These are phyloP conservation scores for Sebastes schlegelii DNA, from an alignment of 2,113 vertebrate species.

Conservation along the genomic window DNA sequence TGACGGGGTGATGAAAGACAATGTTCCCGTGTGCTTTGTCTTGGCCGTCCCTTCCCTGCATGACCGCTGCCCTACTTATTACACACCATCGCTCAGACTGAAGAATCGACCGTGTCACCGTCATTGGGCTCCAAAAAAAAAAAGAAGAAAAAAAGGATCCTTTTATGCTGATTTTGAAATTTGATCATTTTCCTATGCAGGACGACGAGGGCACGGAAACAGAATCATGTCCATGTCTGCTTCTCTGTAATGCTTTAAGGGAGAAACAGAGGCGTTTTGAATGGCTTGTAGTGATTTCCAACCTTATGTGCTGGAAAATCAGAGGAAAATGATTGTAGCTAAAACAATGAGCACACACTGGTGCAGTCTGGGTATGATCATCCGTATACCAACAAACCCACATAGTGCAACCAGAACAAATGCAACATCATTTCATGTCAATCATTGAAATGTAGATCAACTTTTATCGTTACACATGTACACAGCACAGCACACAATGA, in stretches of 20 bases:
- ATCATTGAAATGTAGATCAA: neutral
- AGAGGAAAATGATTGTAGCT: neutral
- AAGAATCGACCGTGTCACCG: conserved; percentile 20
- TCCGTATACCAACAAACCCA: neutral
- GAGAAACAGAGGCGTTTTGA: neutral
- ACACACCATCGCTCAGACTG: conserved; percentile 28
- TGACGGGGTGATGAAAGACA: conserved; percentile 10
- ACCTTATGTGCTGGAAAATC: neutral
- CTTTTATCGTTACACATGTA: neutral
- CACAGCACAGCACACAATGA: neutral
- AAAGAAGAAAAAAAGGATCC: neutral
- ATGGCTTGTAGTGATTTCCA: neutral
- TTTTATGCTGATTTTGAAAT: neutral
- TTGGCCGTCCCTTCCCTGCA: conserved; percentile 3
- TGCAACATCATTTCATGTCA: neutral
- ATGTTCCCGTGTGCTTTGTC: conserved; percentile 10
- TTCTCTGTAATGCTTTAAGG: neutral
- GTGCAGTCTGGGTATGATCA: neutral
- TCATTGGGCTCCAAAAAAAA: neutral
- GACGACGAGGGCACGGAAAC: neutral
- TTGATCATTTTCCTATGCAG: neutral
- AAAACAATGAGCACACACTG: neutral
- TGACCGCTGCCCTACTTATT: conserved; percentile 39
- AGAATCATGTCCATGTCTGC: neutral
- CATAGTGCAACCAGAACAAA: neutral